These are phyloP conservation scores for Camponotus vicinus DNA, from an alignment of 1,140 invertebrate genomes.

Conservation along the genomic window DNA sequence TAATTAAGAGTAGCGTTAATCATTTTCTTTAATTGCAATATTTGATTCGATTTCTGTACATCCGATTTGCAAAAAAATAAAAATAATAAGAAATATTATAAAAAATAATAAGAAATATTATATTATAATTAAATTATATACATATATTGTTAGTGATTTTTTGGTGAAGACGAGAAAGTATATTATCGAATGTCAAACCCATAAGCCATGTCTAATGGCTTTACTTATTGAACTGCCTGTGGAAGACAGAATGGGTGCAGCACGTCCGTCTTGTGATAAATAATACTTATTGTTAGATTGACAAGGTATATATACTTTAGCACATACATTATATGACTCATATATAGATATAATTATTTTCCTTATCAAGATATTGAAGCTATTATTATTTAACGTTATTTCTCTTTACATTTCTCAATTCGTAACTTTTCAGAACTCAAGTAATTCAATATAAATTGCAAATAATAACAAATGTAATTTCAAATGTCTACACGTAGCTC, in stretches of 20 bases:
- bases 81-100: neutral
- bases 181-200: neutral
- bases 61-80: neutral
- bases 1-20: neutral
- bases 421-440: neutral
- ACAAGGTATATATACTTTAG: neutral
- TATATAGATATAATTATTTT: neutral
- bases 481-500: neutral
- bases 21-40: neutral
- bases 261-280: slow-evolving; percentile 20
- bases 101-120: neutral
- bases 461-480: neutral
- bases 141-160: neutral
- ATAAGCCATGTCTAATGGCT: slow-evolving; percentile 8
- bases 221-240: neutral
- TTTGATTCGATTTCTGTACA: neutral
- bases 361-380: slow-evolving; percentile 7
- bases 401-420: neutral
- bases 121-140: neutral
- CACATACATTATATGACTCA: neutral
- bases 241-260: neutral
- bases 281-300: neutral
- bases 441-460: neutral
- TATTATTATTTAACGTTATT: neutral
- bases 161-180: neutral